These are phyloP conservation scores for Procavia capensis DNA, from an alignment of 2,113 vertebrate genomes.

Conservation along the genomic window DNA sequence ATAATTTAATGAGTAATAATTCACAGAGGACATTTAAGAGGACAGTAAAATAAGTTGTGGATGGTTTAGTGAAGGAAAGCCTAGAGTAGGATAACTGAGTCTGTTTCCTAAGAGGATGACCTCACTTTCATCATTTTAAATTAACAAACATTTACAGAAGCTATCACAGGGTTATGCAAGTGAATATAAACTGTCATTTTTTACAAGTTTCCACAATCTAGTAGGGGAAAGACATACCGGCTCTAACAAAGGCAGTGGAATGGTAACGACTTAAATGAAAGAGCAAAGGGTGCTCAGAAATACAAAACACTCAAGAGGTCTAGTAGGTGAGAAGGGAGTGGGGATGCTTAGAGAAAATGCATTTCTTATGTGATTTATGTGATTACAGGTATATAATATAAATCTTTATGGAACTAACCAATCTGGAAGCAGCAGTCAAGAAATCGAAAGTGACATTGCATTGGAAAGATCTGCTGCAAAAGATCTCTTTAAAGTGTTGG, in stretches of 20 bases:
- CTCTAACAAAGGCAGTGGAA: not conserved
- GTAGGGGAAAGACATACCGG: not conserved
- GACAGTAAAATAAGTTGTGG: not conserved
- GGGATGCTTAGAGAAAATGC: not conserved
- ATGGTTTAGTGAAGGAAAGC: not conserved
- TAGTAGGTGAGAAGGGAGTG: rapidly evolving
- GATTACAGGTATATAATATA: no score
- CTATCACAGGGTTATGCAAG: not conserved
- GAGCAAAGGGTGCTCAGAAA: not conserved
- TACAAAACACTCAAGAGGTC: not conserved
- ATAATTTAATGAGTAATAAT: not conserved
- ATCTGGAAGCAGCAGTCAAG: no score
- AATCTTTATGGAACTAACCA: no score
- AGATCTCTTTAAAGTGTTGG: no score
- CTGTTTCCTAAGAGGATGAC: not conserved
- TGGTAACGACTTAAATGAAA: not conserved
- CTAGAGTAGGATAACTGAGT: not conserved
- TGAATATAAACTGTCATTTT: not conserved
- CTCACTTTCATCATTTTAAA: not conserved
- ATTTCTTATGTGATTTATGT: not conserved
- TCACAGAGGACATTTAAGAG: not conserved
- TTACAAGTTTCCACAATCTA: not conserved
- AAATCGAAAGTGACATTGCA: no score
- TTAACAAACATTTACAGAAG: not conserved
- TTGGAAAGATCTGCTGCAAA: no score